Base-by-base conservation (phyloP, 2,113 vertebrate genomes). In the Nothocercus nigrocapillus region DNA sequence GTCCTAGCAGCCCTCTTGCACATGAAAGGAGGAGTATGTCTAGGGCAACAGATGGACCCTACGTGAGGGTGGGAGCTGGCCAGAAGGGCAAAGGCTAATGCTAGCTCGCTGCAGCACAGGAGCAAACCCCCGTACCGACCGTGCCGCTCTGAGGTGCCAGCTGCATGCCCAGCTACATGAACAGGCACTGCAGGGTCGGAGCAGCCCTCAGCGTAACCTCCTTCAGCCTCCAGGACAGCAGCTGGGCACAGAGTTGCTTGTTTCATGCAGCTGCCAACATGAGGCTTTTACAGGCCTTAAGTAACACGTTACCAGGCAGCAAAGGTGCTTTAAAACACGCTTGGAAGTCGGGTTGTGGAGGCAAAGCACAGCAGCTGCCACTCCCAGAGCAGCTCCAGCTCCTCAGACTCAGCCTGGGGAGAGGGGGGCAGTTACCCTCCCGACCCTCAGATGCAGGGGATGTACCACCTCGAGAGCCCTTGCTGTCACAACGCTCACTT, bases 121-220 rank as follows among this genome's bases (percentile, higher is more conserved):
- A 36, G 54, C 44, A n/a, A 20, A 20, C 36, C 32, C 27, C 45
- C 4, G 2, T 36, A 20, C 8, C n/a, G 51, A 4, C 44, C 3
- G 1, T 1, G 3, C 9, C 59, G 22, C 30, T 59, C 68, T 83
- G 24, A 53, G n/a, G 44, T 10, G 40, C 22, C 7, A 14, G 11
- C 5, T 3, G 2, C 0, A 0, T 4, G 8, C 21, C 36, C 58
- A 54, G 51, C n/a, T 49, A 45, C 63, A 34, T 6, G 2, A 13
- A 38, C 4, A 24, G 19, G n/a, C 36, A 19, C 0, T 1, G 38
- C 4, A 51, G 30, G 4, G 27, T 63, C 53, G 5, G 9, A 21
- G 15, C 30, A 54, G 32, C 45, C 45, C 22, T 0, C 20, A 10
- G 9, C 14, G 21, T 1, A 54, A 12, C 15, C 51, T 28, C 34